Base-by-base conservation (phyloP, 1,140 invertebrate species). In the Psilanteris sp. region DNA sequence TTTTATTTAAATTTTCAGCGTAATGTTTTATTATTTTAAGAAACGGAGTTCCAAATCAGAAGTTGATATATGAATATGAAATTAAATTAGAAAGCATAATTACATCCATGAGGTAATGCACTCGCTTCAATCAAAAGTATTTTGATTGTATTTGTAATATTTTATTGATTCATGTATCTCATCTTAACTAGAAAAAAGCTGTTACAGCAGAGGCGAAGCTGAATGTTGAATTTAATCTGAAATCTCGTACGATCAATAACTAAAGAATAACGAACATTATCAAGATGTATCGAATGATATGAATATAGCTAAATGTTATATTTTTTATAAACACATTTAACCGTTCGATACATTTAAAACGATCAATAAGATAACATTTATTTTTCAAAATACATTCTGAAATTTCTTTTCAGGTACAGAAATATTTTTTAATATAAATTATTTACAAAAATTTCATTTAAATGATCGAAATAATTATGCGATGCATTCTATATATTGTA, bases 181-280 rank as follows among this genome's bases (percentile, higher is more conserved):
- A 5, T 20, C 5, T 22, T 0, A 8, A 14, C 5, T 1, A 14
- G 8, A 15, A 57, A 39, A 39, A 39, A 37, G 26, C 13, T 4
- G 7, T 10, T 34, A 3, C 26, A 10, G 8, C 8, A 26, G n/a
- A 54, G 7, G 6, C 20, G 14, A 14, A 41, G 36, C 9, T 41
- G n/a, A 31, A 61, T 13, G 18, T 11, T 50, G 26, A 44, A 50
- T 50, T 66, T 52, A 62, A 62, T 52, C 46, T 52, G 27, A 18
- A 43, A 54, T 27, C 26, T 54, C 18, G 14, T 27, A 18, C 46
- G 61, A 66, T 66, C 61, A 44, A 66, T 66, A 66, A 64, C 26
- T 14, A 37, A 54, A 66, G 46, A 54, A 66, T 64, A 66, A 52
- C 29, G 36, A 46, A 66, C 48, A 37, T 27, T 37, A 61, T 48